phyloP scores from a whole-genome alignment of 2,113 vertebrate species.

The Hoplias malabaricus region DNA sequence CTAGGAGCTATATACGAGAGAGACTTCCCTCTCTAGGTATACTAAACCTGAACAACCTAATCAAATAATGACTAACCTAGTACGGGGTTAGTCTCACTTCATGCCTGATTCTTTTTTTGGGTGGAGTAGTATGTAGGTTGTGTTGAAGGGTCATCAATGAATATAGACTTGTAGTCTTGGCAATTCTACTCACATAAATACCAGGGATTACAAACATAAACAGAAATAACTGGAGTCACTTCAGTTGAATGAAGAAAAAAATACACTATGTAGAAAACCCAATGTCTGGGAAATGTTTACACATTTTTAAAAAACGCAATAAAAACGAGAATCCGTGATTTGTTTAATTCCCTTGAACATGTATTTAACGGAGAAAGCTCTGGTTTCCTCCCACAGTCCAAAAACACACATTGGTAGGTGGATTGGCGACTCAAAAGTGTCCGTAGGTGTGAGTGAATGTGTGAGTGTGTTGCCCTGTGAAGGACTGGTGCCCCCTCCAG shows the following conservation, averaged over 20 bases:
- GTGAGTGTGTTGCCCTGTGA: too few species aligned
- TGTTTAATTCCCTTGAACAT: too few species aligned
- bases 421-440: too few species aligned
- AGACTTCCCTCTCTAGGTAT: conserved; percentile 67
- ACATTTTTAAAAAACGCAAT: too few species aligned
- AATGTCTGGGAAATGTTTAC: too few species aligned
- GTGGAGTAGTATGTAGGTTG: background rate
- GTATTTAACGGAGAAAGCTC: too few species aligned
- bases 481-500: too few species aligned
- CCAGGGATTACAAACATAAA: background rate
- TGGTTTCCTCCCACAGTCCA: too few species aligned
- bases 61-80: conserved; percentile 33
- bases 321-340: too few species aligned
- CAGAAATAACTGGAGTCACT: background rate
- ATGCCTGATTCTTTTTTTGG: conserved; percentile 15
- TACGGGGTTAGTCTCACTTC: background rate
- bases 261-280: too few species aligned
- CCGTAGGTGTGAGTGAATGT: too few species aligned
- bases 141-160: background rate
- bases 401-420: too few species aligned
- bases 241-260: background rate
- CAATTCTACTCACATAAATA: background rate
- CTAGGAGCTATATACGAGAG: conserved; percentile 62
- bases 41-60: conserved; percentile 43
- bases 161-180: background rate